Base-by-base conservation (phyloP, 2,888 invertebrate species). In the Saturnia pavonia region DNA sequence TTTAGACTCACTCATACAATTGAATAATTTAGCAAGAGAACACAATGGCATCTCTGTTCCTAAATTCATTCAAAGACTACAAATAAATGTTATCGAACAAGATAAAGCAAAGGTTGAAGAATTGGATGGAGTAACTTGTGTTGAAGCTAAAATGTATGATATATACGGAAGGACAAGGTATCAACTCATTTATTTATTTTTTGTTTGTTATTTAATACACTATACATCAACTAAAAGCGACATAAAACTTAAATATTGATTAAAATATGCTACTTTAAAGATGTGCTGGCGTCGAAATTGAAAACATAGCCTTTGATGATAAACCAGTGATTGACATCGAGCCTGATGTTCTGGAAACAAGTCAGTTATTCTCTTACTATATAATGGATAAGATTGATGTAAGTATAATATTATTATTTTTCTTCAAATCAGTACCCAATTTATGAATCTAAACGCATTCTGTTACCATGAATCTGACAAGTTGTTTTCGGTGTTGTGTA, bases 1-100 rank as follows among this genome's bases (percentile, higher is more conserved):
- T 43, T 54, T 86, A 12, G 86, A 86, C 65, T 80, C 82, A n/a
- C 69, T 86, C 1, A 77, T 86, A 7, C 86, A 86, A 73, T 69
- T 84, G 0, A 79, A 75, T 42, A 70, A 69, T 6, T 67, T 86
- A 1, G 72, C 76, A 3, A 76, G 73, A 48, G 73, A 81, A 1
- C 71, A 78, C 34, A 75, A 78, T 19, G 83, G 84, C 7, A 45
- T 82, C 1, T 80, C 83, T 7, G 67, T 70, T 14, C 82, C 82
- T 0, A 85, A 83, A 70, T 73, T 80, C 0, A 84, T 85, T 1
- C 78, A 77, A 43, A 75, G 74, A 69, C 51, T 85, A 6, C 76
- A 66, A 11, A 84, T 85, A 14, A 77, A 76, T 67, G 51, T 78
- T 22, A 6, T 68, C 12, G 74, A 80, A 43, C 82, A 84, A n/a